Conservation (phyloP, 2,888 invertebrate genomes). For the Eupithecia tripunctaria region DNA sequence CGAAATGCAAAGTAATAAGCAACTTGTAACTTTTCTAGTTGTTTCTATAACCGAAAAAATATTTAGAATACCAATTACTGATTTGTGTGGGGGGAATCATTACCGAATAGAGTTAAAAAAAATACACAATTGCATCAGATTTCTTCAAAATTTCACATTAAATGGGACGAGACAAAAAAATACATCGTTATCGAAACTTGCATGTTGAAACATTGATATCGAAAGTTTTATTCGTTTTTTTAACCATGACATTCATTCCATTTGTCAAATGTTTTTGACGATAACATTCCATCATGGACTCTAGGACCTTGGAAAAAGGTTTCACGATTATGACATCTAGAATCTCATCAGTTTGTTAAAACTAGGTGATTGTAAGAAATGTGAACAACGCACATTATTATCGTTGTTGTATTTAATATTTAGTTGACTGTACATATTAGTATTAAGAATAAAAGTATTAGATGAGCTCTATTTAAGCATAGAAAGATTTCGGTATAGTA, state of each 20-base stretch:
- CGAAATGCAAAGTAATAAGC: conserved; percentile 2
- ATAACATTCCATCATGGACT: conserved; percentile 62
- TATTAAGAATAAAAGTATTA: conserved; percentile 71
- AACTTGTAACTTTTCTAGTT: background rate
- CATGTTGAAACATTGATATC: background rate
- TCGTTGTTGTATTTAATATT: conserved; percentile 58
- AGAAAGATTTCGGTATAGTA: conserved; percentile 59
- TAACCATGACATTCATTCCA: conserved; percentile 48
- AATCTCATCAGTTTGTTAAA: conserved; percentile 61
- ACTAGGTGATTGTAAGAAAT: conserved; percentile 28
- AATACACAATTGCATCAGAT: background rate
- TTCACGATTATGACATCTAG: conserved; percentile 52
- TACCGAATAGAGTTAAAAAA: background rate
- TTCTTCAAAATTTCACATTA: background rate
- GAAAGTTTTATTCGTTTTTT: conserved; percentile 9
- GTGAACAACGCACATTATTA: conserved; percentile 44
- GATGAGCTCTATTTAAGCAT: conserved; percentile 72
- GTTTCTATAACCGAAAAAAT: background rate
- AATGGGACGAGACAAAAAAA: conserved; percentile 13
- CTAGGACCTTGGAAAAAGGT: conserved; percentile 47
- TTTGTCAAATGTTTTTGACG: conserved; percentile 36
- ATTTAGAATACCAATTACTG: background rate
- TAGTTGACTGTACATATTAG: conserved; percentile 76
- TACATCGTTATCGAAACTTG: conserved; percentile 18
- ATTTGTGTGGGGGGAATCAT: too few relatives aligned